Percentiles rank a stretch among this genome's conserved stretches.
Evolutionary conservation across 2,888 invertebrate species (phyloP).

Genomic region (Calameuta pallipes): DNA sequence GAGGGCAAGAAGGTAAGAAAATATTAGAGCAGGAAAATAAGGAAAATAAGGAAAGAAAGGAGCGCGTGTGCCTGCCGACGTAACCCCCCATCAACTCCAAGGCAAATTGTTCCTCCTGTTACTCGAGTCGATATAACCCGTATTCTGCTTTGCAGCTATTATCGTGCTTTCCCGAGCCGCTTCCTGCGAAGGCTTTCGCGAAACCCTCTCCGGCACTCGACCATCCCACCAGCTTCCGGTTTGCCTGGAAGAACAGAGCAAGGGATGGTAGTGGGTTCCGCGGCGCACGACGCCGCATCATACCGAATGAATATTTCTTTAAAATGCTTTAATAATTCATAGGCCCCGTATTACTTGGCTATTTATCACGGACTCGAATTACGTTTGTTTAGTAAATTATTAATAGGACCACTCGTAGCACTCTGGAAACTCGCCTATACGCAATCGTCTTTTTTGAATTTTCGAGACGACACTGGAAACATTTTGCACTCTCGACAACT

Average conservation of each 20-base stretch:
- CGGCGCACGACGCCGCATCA: slow-evolving; percentile 13
- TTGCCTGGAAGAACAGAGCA: background rate
- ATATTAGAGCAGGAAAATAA: too few relatives aligned
- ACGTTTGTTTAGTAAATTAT: background rate
- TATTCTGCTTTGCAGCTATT: slow-evolving; percentile 31
- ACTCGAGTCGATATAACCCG: slow-evolving; percentile 37
- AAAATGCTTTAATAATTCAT: slow-evolving; percentile 27
- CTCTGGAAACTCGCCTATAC: too few relatives aligned
- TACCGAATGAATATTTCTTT: slow-evolving; percentile 28
- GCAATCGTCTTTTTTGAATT: too few relatives aligned
- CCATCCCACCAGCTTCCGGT: background rate
- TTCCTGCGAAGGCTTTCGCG: slow-evolving; percentile 2
- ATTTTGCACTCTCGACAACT: too few relatives aligned
- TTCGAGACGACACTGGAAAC: too few relatives aligned
- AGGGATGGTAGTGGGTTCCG: too few relatives aligned
- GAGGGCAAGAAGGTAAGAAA: background rate
- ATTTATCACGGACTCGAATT: slow-evolving; percentile 6
- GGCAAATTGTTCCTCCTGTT: slow-evolving; percentile 44
- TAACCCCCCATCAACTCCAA: too few relatives aligned
- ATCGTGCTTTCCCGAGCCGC: slow-evolving; percentile 15
- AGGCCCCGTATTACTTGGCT: slow-evolving; percentile 12
- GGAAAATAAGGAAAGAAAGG: too few relatives aligned
- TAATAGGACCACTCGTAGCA: background rate
- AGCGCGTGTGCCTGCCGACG: too few relatives aligned
- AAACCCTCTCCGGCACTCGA: slow-evolving; percentile 2